Base-by-base conservation (phyloP, 2,888 invertebrate genomes). In the Cephus pygmeus region DNA sequence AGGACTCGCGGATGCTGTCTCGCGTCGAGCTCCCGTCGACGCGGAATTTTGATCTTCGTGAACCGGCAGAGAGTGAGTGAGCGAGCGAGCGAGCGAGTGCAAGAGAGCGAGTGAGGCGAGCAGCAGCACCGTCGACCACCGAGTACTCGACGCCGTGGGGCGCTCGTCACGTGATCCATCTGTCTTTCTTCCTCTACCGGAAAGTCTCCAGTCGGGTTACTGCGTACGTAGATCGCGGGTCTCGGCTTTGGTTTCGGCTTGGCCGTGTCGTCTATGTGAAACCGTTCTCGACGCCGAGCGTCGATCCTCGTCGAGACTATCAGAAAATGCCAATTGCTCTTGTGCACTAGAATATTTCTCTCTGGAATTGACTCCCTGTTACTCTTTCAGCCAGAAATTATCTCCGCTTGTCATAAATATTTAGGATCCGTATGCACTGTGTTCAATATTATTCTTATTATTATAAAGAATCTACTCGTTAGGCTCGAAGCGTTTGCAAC, bases 41-140 rank as follows among this genome's bases (percentile, higher is more conserved):
- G 71, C 71, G 71, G 71, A 71, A 71, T 71, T 71, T 71, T 71
- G 71, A 71, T 71, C 71, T 56, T 71, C 31, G 71, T 34, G 12
- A 71, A 71, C 71, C 33, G 71, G 56, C 56, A 56, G 23, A 56
- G 56, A 56, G 56, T 2, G 56, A 56, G 40, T 9, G 40, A 56
- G 23, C 0, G 40, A 56, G 40, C 1, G 40, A 15, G 15, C 15
- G 40, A 40, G 40, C 40, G 40, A 23, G 1, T 4, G 40, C 11
- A 35, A 35, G 11, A 12, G 35, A 40, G 40, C 1, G 12, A 40
- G 40, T 15, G 40, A 40, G 40, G 40, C 12, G 40, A 40, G 40
- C 6, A 56, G 56, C 56, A 56, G 56, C 56, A 56, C 56, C 56
- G 56, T 56, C 56, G 56, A 56, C 56, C 56, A 56, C 56, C 11